Base-by-base conservation (phyloP, 2,888 invertebrate species). In the Plagiodera versicolora region DNA sequence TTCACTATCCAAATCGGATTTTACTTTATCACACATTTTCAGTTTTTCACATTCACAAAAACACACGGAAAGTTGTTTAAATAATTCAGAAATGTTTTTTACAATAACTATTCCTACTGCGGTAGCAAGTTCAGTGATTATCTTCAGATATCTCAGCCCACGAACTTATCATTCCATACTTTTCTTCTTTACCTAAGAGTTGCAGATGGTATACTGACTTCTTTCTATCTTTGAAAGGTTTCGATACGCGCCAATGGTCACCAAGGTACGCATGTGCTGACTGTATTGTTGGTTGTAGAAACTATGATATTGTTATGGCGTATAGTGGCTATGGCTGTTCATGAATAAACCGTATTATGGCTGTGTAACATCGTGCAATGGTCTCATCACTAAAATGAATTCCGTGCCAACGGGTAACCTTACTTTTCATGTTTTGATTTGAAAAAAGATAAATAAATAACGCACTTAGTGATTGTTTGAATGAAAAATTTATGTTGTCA, bases 1-100 rank as follows among this genome's bases (percentile, higher is more conserved):
- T 70, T 73, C 74, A 56, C 70, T 68, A 66, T 70, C 67, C 49
- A 72, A 66, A 66, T 76, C 75, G 56, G 70, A 71, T 56, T 69
- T 67, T 51, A 64, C 60, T 53, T 71, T 68, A 58, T 72, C 73
- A 67, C 67, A 73, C 64, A 66, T 67, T 54, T 56, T 64, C 48
- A n/a, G 16, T 28, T 54, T 60, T 50, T 47, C 49, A 53, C 47
- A 45, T 39, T 32, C 32, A 32, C 32, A 11, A 32, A 32, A 32
- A 32, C 32, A 32, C 32, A 32, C 32, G 32, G 32, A 32, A 6
- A 2, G 11, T 10, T 10, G 10, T 2, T 32, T 10, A 32, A 32
- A 32, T 10, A 32, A 32, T 2, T 2, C 8, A 55, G 2, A 14
- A 16, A 28, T 30, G 47, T 28, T 35, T 49, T 32, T 24, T 9